Base-by-base conservation (phyloP, 2,113 vertebrate species). In the Cheilinus undulatus region DNA sequence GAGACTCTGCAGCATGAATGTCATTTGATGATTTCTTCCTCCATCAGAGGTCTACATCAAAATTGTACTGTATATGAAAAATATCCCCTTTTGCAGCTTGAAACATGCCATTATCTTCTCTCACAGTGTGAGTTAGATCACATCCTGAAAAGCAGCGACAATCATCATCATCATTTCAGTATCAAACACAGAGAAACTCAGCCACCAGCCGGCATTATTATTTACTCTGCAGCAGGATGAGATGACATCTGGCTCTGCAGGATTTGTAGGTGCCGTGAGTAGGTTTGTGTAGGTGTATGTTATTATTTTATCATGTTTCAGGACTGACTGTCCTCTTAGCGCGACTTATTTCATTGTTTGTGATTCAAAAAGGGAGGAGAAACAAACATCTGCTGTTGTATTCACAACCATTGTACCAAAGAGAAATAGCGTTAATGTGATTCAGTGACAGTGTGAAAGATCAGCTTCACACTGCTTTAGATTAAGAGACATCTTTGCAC, bases 381-480 rank as follows among this genome's bases (percentile, higher is more conserved):
- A 9, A 40, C 2, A 59, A 34, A 52, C 36, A 62, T n/a, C n/a
- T n/a, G n/a, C n/a, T n/a, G n/a, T n/a, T n/a, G n/a, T n/a, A n/a
- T n/a, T n/a, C n/a, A n/a, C n/a, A n/a, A n/a, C n/a, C n/a, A n/a
- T n/a, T n/a, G n/a, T n/a, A n/a, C n/a, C n/a, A n/a, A n/a, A n/a
- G n/a, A n/a, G n/a, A n/a, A n/a, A n/a, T n/a, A n/a, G n/a, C n/a
- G n/a, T n/a, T n/a, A n/a, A n/a, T n/a, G n/a, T n/a, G n/a, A n/a
- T n/a, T n/a, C 32, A 57, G 23, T 42, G 46, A 72, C 36, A 56
- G 42, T 52, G 52, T 77, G 62, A 57, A 56, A 84, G 52, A 57
- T 49, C 24, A 48, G 28, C 14, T 53, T 5, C 5, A 20, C 50
- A 28, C 50, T 22, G 34, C 58, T 64, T 62, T 53, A 68, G 6